phyloP scores from a whole-genome alignment of 1,140 invertebrate genomes.

The Forficula auricularia region DNA sequence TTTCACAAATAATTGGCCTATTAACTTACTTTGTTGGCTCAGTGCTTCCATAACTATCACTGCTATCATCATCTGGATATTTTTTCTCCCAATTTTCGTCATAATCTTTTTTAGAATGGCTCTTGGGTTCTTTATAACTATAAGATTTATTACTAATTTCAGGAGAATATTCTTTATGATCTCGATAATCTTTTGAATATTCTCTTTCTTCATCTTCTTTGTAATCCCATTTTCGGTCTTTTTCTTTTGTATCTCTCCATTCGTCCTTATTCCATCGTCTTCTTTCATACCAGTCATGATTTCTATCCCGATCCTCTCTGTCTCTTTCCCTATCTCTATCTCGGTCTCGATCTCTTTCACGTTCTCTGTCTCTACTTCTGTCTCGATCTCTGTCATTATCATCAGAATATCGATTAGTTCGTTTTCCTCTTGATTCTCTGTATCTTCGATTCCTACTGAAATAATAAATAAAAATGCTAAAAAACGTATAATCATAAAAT shows the following conservation, averaged over 20 bases:
- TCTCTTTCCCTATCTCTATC: slow-evolving; percentile 11
- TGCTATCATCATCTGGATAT: slow-evolving; percentile 10
- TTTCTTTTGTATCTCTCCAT: slow-evolving; percentile 8
- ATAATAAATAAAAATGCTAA: too few relatives aligned
- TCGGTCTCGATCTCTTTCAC: neutral
- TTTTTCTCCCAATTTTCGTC: neutral
- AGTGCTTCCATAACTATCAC: slow-evolving; percentile 7
- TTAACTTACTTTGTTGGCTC: neutral
- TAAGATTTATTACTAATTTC: slow-evolving; percentile 4
- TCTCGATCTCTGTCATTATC: slow-evolving; percentile 13
- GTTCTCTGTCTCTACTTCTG: slow-evolving; percentile 10
- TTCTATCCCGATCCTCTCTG: slow-evolving; percentile 4
- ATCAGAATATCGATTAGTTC: too few relatives aligned
- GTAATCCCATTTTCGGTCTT: slow-evolving; percentile 1
- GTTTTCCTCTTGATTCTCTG: too few relatives aligned
- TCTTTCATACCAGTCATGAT: slow-evolving; percentile 9
- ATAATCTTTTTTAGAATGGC: neutral
- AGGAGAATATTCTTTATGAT: slow-evolving; percentile 6
- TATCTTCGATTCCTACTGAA: too few relatives aligned
- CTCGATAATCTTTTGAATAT: neutral
- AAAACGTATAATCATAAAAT: too few relatives aligned
- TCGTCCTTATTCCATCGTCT: slow-evolving; percentile 7
- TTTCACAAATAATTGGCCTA: too few relatives aligned
- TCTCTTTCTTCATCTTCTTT: neutral
- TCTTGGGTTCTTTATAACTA: neutral